Evolutionary conservation across 2,113 vertebrate species (phyloP).

Genomic region (Drymodes brunneopygia): DNA sequence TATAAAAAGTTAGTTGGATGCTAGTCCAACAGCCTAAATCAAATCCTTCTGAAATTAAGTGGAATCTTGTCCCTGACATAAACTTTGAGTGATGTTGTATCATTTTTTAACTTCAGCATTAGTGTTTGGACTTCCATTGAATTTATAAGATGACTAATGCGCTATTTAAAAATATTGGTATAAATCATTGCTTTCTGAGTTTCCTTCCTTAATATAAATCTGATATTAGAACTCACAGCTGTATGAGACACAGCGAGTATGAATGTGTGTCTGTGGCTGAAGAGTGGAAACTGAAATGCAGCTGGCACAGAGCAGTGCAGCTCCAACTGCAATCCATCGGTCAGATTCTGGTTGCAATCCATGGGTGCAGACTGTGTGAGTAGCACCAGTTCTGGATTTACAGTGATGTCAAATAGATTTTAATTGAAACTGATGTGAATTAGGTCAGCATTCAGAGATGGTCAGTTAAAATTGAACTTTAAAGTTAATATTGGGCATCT

Average conservation of each 20-base stretch:
- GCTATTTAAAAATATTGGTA: neutral
- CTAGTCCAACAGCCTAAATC: neutral
- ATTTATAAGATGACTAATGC: rapidly evolving
- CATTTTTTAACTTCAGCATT: neutral
- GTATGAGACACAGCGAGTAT: neutral
- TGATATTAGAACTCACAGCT: neutral
- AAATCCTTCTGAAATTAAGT: neutral
- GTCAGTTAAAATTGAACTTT: neutral
- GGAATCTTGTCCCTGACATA: neutral
- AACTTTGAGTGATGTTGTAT: neutral
- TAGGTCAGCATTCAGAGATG: neutral
- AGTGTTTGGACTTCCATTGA: neutral
- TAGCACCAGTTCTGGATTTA: neutral
- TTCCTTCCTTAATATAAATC: neutral
- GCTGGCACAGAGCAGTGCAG: neutral
- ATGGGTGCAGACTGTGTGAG: neutral
- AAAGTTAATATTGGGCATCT: neutral
- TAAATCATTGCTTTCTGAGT: neutral
- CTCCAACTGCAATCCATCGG: neutral
- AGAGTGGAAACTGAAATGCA: neutral
- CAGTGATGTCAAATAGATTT: neutral
- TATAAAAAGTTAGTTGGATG: neutral
- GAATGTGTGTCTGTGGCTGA: neutral
- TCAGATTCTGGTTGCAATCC: neutral
- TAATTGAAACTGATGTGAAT: neutral